Conservation (phyloP, 2,888 invertebrate species). For the Elaeidobius kamerunicus region DNA sequence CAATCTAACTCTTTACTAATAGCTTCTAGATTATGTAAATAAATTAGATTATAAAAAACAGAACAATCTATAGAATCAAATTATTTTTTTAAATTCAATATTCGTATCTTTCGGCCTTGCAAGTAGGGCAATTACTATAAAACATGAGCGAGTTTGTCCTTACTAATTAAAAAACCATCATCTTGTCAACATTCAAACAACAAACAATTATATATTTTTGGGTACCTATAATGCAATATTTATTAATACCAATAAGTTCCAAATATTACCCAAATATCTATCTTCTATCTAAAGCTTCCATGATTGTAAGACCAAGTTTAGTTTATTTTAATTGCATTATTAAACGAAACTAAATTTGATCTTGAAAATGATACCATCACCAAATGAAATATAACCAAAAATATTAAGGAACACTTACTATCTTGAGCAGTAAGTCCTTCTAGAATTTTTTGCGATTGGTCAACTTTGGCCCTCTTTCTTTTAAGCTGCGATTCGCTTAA, state of each 20-base stretch:
- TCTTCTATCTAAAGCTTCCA: not conserved
- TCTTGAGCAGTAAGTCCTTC: slow-evolving; percentile 51
- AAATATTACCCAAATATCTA: not conserved
- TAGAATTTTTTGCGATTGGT: slow-evolving; percentile 50
- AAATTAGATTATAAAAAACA: no score
- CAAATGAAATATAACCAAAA: slow-evolving; percentile 8
- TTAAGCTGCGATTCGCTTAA: slow-evolving; percentile 48
- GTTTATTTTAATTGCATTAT: slow-evolving; percentile 22
- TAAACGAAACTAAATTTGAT: not conserved
- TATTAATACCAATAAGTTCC: not conserved
- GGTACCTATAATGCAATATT: not conserved
- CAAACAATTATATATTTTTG: no score
- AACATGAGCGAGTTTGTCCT: no score
- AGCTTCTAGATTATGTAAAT: no score
- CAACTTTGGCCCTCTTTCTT: slow-evolving; percentile 58
- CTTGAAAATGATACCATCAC: slow-evolving; percentile 16
- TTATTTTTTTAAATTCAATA: no score
- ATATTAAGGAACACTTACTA: slow-evolving; percentile 53
- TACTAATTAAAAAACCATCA: no score
- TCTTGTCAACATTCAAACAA: no score
- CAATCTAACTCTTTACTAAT: no score
- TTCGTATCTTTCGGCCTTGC: not conserved
- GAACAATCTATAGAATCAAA: no score
- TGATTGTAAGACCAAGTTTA: not conserved
- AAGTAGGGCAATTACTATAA: no score